Evolutionary conservation across 2,113 vertebrate species (phyloP).

Genomic region (Gasterosteus nipponicus): DNA sequence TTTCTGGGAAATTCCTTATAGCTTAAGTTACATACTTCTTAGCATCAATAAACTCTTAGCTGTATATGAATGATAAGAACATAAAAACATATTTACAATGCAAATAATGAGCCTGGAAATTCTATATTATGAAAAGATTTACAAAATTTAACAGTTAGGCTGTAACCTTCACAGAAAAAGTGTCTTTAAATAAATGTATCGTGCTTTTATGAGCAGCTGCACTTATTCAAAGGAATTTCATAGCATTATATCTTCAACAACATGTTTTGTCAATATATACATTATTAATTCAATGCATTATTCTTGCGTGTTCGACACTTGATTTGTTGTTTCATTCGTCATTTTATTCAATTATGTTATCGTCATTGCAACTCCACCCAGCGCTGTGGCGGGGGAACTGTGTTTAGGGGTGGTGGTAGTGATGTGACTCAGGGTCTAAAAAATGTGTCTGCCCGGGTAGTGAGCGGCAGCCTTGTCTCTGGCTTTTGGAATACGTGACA

Average conservation of each 20-base stretch:
- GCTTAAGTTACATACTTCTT: not conserved
- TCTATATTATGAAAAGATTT: too few species aligned
- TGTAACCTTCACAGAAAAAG: not conserved
- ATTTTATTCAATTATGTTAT: conserved; percentile 12
- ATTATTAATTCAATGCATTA: conserved; percentile 11
- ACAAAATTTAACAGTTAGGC: too few species aligned
- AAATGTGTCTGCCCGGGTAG: conserved; percentile 61
- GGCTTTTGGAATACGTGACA: conserved; percentile 80
- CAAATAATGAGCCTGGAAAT: too few species aligned
- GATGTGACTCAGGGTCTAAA: conserved; percentile 29
- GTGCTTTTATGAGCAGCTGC: not conserved
- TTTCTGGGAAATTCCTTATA: too few species aligned
- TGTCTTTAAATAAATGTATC: not conserved
- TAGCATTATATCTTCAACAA: not conserved
- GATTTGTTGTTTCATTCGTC: conserved; percentile 23
- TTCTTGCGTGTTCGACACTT: not conserved
- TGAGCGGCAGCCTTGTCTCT: conserved; percentile 43
- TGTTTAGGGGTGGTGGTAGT: conserved; percentile 41
- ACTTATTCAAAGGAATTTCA: not conserved
- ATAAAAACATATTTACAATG: too few species aligned
- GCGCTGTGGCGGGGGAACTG: conserved; percentile 3
- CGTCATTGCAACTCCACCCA: conserved; percentile 9
- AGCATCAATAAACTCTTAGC: too few species aligned
- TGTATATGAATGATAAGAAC: too few species aligned
- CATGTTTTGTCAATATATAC: conserved; percentile 1